Percentiles rank a stretch among this genome's conserved stretches.
These are phyloP conservation scores for Aplysia californica DNA, from an alignment of 1,140 invertebrate genomes.

Conservation along the genomic window DNA sequence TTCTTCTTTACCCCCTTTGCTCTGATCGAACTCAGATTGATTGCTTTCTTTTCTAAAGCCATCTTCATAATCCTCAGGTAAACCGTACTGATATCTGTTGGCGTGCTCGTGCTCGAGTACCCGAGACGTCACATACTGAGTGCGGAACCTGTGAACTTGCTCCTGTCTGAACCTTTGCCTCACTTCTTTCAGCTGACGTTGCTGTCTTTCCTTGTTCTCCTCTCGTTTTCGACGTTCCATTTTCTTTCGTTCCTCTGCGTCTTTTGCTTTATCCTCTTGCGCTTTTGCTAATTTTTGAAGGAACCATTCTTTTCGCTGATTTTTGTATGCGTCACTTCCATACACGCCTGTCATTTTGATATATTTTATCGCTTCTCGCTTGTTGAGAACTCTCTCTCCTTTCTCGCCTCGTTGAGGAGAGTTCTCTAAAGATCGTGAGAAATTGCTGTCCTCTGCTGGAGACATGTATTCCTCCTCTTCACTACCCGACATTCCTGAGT, in stretches of 20 bases:
- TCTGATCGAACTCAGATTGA: too few relatives aligned
- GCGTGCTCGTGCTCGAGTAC: conserved; percentile 48
- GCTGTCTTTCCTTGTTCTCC: conserved; percentile 39
- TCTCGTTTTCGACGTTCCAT: conserved; percentile 26
- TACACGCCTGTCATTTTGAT: conserved; percentile 43
- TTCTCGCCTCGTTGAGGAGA: background rate
- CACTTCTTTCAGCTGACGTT: conserved; percentile 42
- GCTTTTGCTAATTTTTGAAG: conserved; percentile 41
- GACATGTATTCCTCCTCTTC: too few relatives aligned
- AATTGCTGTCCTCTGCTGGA: too few relatives aligned
- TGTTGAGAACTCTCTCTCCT: conserved; percentile 35
- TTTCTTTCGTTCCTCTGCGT: conserved; percentile 27
- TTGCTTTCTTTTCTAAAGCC: too few relatives aligned
- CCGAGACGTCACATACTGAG: conserved; percentile 52
- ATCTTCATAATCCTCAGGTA: conserved; percentile 41
- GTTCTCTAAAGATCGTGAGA: background rate
- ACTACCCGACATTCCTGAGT: background rate
- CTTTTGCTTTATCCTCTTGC: conserved; percentile 39
- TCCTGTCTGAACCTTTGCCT: conserved; percentile 47
- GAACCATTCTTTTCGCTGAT: conserved; percentile 42
- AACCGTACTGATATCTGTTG: conserved; percentile 46
- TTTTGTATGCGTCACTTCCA: conserved; percentile 30
- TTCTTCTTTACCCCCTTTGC: too few relatives aligned
- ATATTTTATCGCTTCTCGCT: conserved; percentile 36
- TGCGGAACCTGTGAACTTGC: conserved; percentile 45